Conservation (phyloP, 2,888 invertebrate species). For the Andrena marginata region DNA sequence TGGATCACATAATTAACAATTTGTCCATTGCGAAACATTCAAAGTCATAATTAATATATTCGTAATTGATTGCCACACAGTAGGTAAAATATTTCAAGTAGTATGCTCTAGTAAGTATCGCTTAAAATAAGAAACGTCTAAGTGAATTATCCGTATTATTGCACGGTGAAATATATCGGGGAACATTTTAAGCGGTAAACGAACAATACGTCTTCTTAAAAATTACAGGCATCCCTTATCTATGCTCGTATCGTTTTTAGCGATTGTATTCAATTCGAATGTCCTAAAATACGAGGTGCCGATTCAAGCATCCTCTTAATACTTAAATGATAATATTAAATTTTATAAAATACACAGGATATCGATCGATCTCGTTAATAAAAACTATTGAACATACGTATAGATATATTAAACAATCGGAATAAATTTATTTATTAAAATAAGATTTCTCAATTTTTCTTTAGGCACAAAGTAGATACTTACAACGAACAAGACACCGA, state of each 20-base stretch:
- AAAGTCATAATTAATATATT: slow-evolving; percentile 54
- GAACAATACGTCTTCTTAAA: slow-evolving; percentile 39
- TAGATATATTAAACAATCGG: slow-evolving; percentile 44
- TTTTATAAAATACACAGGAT: slow-evolving; percentile 40
- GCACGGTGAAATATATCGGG: slow-evolving; percentile 51
- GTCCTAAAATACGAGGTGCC: slow-evolving; percentile 35
- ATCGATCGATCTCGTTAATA: slow-evolving; percentile 27
- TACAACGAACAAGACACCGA: slow-evolving; percentile 48
- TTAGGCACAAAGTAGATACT: slow-evolving; percentile 59
- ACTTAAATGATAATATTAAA: slow-evolving; percentile 45
- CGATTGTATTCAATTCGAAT: slow-evolving; percentile 45
- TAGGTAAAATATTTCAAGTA: slow-evolving; percentile 57
- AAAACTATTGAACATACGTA: slow-evolving; percentile 41
- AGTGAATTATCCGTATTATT: slow-evolving; percentile 61
- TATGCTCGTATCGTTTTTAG: slow-evolving; percentile 31
- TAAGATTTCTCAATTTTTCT: slow-evolving; percentile 34
- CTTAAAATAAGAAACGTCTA: slow-evolving; percentile 52
- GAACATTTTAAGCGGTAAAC: slow-evolving; percentile 47
- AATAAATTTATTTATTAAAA: slow-evolving; percentile 50
- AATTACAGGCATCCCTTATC: slow-evolving; percentile 28
- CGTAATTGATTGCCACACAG: slow-evolving; percentile 61
- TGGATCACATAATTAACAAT: slow-evolving; percentile 61
- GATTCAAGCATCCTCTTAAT: slow-evolving; percentile 25
- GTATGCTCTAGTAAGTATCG: slow-evolving; percentile 30
- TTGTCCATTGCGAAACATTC: slow-evolving; percentile 47